A percentile compares a stretch with the other conserved stretches of the same genome.
These are phyloP conservation scores for Syrrhaptes paradoxus DNA, from an alignment of 2,113 vertebrate genomes.

Conservation along the genomic window DNA sequence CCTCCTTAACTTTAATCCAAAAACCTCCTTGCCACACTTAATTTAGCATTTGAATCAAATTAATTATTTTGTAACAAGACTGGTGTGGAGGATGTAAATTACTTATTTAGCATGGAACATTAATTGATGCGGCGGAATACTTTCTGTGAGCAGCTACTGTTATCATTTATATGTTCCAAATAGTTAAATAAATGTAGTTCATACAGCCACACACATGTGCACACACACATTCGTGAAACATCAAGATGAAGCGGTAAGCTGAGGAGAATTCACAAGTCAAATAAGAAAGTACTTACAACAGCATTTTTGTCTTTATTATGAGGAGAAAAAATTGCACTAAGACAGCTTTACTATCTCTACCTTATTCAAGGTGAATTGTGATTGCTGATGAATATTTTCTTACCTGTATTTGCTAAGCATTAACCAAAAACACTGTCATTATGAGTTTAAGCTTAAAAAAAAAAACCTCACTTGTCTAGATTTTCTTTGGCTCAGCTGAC, in stretches of 20 bases:
- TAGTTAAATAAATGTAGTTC: background rate
- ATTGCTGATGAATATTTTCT: slow-evolving; percentile 4
- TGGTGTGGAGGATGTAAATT: slow-evolving; percentile 47
- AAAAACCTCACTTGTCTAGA: background rate
- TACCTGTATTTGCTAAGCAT: slow-evolving; percentile 8
- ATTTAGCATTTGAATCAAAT: slow-evolving; percentile 73
- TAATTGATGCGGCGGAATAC: slow-evolving; percentile 43
- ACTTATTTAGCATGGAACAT: slow-evolving; percentile 52
- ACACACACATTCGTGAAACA: background rate
- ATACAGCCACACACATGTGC: background rate
- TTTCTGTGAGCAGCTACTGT: slow-evolving; percentile 44
- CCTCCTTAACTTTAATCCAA: slow-evolving; percentile 63
- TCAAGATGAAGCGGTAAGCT: background rate
- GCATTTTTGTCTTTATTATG: background rate
- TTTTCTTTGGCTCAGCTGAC: background rate
- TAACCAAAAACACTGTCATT: background rate
- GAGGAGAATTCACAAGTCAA: background rate
- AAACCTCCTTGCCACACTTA: slow-evolving; percentile 66
- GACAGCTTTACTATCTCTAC: background rate
- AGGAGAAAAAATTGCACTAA: background rate
- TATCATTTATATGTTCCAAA: background rate
- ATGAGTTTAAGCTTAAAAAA: background rate
- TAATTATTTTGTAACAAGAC: slow-evolving; percentile 73
- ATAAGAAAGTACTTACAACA: background rate
- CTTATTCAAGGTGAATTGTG: background rate